A percentile compares a stretch with the other conserved stretches of the same genome.
Conservation (phyloP, 2,797 vertebrate species). For the Etheostoma perlongum region DNA sequence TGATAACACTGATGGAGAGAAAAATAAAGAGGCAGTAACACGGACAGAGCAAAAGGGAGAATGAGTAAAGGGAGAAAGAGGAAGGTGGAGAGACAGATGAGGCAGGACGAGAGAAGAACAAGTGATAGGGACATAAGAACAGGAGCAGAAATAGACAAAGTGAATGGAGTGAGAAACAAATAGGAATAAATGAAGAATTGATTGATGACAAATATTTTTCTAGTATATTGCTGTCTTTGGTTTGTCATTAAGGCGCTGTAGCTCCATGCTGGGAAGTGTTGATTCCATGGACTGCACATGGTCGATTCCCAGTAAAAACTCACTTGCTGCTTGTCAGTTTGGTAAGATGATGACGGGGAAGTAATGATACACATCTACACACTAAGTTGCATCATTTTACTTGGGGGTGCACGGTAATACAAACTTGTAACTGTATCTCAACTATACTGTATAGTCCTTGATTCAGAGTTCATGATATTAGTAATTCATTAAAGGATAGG, state of each 20-base stretch:
- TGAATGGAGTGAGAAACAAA: conserved; percentile 28
- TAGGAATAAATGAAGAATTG: conserved; percentile 24
- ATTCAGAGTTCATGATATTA: not conserved
- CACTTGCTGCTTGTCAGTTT: conserved; percentile 11
- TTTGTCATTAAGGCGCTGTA: not conserved
- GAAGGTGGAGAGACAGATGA: conserved; percentile 17
- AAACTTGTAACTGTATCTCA: not conserved
- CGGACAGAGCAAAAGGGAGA: not conserved
- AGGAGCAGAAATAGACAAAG: conserved; percentile 12
- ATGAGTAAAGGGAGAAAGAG: not conserved
- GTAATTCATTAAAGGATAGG: not conserved
- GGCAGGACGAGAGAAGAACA: conserved; percentile 9
- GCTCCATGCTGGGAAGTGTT: not conserved
- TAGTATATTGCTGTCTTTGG: conserved; percentile 3
- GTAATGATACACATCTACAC: not conserved
- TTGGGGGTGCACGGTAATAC: not conserved
- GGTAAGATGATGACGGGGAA: not conserved
- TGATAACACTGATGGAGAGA: conserved; percentile 31
- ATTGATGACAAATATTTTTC: conserved; percentile 35
- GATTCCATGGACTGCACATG: not conserved
- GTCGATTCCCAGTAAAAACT: conserved; percentile 10
- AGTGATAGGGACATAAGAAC: conserved; percentile 16
- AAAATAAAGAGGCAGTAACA: conserved; percentile 9
- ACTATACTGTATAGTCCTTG: not conserved
- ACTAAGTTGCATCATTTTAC: not conserved